phyloP scores from a whole-genome alignment of 2,797 vertebrate genomes.

The Uromys caudimaculatus region DNA sequence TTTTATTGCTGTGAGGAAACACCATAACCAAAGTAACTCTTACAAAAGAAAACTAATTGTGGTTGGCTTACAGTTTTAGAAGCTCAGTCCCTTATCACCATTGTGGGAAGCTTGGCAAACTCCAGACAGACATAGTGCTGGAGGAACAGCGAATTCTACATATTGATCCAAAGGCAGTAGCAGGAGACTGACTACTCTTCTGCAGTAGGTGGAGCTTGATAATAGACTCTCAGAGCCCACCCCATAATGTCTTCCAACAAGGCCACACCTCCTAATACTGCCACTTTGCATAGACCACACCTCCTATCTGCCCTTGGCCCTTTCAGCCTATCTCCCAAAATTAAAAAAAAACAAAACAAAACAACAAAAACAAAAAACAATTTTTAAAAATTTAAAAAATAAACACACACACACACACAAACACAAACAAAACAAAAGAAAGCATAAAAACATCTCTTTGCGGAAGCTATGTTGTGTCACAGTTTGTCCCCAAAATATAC shows the following conservation, averaged over 20 bases:
- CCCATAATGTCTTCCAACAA: neutral
- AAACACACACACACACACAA: neutral
- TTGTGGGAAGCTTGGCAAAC: neutral
- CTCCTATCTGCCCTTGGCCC: neutral
- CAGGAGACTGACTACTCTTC: too few relatives aligned
- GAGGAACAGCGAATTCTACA: neutral
- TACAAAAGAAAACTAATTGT: neutral
- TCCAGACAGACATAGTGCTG: neutral
- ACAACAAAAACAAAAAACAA: too few relatives aligned
- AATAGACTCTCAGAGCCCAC: neutral
- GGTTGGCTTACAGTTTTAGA: neutral
- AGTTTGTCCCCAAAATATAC: neutral
- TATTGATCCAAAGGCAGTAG: neutral
- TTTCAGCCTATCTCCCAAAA: neutral
- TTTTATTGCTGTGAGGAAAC: neutral
- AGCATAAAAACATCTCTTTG: neutral
- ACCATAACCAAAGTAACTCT: neutral
- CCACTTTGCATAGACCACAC: neutral
- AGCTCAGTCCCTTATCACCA: neutral
- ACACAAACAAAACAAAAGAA: neutral
- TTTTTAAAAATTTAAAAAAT: neutral
- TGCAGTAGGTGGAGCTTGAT: neutral
- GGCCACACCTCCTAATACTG: neutral
- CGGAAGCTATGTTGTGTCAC: neutral
- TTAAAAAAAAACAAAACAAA: too few relatives aligned